Evolutionary conservation across 2,113 vertebrate species (phyloP).

Genomic region (Tricholaema leucomelas): DNA sequence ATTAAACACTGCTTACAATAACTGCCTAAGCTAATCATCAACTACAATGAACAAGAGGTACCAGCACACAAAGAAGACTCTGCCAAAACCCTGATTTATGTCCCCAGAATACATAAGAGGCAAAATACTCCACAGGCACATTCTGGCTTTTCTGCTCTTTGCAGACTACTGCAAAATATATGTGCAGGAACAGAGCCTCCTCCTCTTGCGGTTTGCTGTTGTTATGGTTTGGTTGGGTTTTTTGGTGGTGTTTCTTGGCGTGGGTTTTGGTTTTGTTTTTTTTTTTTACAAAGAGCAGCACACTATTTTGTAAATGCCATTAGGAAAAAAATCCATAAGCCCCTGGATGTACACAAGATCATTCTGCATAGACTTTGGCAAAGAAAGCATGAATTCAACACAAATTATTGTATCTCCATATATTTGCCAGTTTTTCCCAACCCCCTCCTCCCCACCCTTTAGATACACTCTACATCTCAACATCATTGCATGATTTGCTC

Average conservation of each 20-base stretch:
- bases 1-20: constrained; percentile 49
- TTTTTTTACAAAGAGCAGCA: not conserved
- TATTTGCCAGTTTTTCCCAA: not conserved
- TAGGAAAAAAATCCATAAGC: not conserved
- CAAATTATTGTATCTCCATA: not conserved
- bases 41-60: constrained; percentile 9
- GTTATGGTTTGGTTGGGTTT: not conserved
- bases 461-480: not conserved
- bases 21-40: constrained; percentile 40
- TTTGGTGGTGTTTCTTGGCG: not conserved
- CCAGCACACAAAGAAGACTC: not conserved
- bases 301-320: not conserved
- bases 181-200: not conserved
- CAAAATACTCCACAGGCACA: not conserved
- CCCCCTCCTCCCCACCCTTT: not conserved
- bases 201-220: too few relatives aligned
- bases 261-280: not conserved
- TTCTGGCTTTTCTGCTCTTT: not conserved
- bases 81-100: not conserved
- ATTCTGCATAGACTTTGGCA: not conserved
- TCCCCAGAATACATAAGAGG: not conserved
- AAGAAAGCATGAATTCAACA: not conserved
- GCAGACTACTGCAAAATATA: not conserved
- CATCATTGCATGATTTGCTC: not conserved
- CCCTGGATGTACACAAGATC: not conserved